Evolutionary conservation across 2,888 invertebrate species (phyloP).

Genomic region (Eucera pruinosa): DNA sequence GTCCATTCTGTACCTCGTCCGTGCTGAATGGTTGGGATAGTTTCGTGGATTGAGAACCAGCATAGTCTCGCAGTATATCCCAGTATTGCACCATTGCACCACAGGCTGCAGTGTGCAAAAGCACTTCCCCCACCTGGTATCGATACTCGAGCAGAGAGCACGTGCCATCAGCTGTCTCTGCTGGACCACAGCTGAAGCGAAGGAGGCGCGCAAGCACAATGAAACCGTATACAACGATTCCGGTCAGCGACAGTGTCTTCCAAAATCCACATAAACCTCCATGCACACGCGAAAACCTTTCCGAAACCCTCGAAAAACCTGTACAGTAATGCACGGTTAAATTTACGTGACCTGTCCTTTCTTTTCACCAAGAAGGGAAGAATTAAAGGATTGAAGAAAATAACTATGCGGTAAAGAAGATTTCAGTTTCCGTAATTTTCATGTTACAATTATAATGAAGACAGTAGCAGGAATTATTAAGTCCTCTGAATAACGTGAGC

Average conservation of each 20-base stretch:
- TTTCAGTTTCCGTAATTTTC: too few species aligned
- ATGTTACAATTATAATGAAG: too few species aligned
- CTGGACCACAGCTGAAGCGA: constrained; percentile 80
- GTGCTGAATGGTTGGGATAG: too few species aligned
- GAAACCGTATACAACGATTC: constrained; percentile 36
- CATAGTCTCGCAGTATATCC: constrained; percentile 61
- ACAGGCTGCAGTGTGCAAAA: constrained; percentile 73
- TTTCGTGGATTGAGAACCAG: constrained; percentile 76
- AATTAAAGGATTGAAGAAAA: too few species aligned
- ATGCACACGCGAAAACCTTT: neutral
- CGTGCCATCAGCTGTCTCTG: constrained; percentile 83
- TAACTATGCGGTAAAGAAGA: too few species aligned
- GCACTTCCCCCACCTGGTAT: constrained; percentile 69
- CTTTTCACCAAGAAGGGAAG: too few species aligned
- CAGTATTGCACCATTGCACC: constrained; percentile 75
- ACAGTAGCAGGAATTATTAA: too few species aligned
- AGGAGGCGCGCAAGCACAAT: constrained; percentile 69
- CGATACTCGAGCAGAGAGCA: constrained; percentile 80
- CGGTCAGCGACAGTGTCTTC: constrained; percentile 41
- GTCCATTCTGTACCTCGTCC: too few species aligned
- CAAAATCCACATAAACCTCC: constrained; percentile 29
- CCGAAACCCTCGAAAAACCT: neutral
- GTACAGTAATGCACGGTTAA: too few species aligned
- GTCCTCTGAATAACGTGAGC: too few species aligned
- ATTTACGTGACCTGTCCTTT: too few species aligned